Percentiles rank a stretch among this genome's conserved stretches.
Evolutionary conservation across 2,888 invertebrate genomes (phyloP).

Genomic region (Apoderus coryli): DNA sequence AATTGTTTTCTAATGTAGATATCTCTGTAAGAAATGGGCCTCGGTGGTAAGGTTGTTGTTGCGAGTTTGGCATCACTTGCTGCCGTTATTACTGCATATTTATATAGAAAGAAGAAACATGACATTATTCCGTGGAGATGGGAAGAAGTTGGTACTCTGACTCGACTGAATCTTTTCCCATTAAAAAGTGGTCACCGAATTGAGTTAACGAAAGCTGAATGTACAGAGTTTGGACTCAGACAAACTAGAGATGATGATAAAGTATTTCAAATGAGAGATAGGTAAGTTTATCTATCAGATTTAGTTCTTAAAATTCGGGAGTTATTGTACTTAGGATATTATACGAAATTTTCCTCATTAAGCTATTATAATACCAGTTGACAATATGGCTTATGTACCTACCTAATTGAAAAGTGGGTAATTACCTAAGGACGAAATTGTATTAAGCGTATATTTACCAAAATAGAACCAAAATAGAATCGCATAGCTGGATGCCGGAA

Average conservation of each 20-base stretch:
- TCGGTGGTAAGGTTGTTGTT: slow-evolving; percentile 16
- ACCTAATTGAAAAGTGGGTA: too few relatives aligned
- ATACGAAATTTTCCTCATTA: too few relatives aligned
- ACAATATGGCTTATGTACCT: too few relatives aligned
- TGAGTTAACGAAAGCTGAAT: slow-evolving; percentile 25
- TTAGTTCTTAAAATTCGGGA: too few relatives aligned
- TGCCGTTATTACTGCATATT: slow-evolving; percentile 18
- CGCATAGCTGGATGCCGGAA: too few relatives aligned
- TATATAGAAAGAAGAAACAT: slow-evolving; percentile 21
- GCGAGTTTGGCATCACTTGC: slow-evolving; percentile 19
- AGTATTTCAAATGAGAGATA: slow-evolving; percentile 23
- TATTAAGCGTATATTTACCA: too few relatives aligned
- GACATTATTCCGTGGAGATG: slow-evolving; percentile 25
- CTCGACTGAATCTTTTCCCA: slow-evolving; percentile 28
- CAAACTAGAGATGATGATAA: slow-evolving; percentile 21
- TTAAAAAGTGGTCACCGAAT: slow-evolving; percentile 30
- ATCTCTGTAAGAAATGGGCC: slow-evolving; percentile 15
- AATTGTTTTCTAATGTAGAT: slow-evolving; percentile 5
- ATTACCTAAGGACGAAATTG: too few relatives aligned
- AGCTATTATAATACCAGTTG: too few relatives aligned
- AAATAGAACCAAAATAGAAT: too few relatives aligned
- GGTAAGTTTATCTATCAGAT: slow-evolving; percentile 24
- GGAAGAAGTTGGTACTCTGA: slow-evolving; percentile 27
- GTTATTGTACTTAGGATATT: too few relatives aligned
- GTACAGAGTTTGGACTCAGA: slow-evolving; percentile 25